These are phyloP conservation scores for Rhipidura dahli DNA, from an alignment of 2,113 vertebrate species.

Conservation along the genomic window DNA sequence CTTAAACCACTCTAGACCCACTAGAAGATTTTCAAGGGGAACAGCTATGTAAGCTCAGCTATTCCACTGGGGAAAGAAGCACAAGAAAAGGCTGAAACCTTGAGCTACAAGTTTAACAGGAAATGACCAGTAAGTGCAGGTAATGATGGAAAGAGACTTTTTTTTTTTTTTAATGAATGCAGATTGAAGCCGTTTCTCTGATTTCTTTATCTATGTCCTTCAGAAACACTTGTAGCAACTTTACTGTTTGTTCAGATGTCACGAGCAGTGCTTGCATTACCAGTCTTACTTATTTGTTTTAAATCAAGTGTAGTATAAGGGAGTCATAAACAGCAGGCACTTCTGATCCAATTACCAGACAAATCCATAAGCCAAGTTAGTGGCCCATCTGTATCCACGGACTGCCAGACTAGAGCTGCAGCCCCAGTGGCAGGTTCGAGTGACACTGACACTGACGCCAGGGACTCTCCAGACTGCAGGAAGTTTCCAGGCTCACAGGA, in stretches of 20 bases:
- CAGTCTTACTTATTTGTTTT: background rate
- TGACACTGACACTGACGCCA: background rate
- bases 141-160: background rate
- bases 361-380: background rate
- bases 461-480: background rate
- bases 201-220: background rate
- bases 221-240: background rate
- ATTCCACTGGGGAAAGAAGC: background rate
- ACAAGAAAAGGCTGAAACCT: background rate
- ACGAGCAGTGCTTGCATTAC: fast-evolving
- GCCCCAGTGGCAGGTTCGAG: fast-evolving
- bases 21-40: background rate
- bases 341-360: background rate
- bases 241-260: background rate
- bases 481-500: background rate
- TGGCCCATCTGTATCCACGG: background rate
- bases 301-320: background rate
- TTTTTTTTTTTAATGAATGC: background rate
- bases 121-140: background rate
- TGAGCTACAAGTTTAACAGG: background rate
- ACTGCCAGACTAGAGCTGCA: background rate
- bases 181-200: background rate
- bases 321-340: background rate
- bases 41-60: background rate
- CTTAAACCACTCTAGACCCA: background rate